Base-by-base conservation (phyloP, 2,113 vertebrate genomes). In the Apus apus region DNA sequence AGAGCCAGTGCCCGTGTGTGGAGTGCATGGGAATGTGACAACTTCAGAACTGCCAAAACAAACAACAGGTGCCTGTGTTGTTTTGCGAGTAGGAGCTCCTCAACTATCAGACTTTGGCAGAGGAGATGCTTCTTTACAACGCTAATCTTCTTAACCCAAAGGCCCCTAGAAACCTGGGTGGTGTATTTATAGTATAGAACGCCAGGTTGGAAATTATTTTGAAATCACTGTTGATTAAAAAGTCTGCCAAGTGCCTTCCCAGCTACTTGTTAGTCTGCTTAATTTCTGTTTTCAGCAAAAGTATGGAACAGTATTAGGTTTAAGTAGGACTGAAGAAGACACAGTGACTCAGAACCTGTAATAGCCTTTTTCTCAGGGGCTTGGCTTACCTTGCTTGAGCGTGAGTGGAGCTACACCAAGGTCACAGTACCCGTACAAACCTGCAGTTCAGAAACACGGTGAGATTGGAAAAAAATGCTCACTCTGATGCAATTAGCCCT, bases 51-150 rank as follows among this genome's bases (percentile, higher is more conserved):
- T 94, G 94, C 93, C 95, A 96, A 97, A 96, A 96, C 87, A 97
- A 97, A 96, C 87, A 93, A 96, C 97, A 97, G 96, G 97, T 97
- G 95, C 77, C 90, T 61, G 62, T 68, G 88, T 93, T 97, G 78
- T 95, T 97, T 92, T 96, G 89, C 95, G 94, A 97, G 93, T 81
- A 57, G 87, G 61, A 89, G 93, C 89, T 93, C 76, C 93, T 97
- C 91, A 92, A 78, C 89, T 96, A 77, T 92, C 92, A 94, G 75
- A 56, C 74, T 87, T 94, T 95, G 97, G 97, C 95, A 96, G 72
- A 87, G 85, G 40, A 89, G 57, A 45, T 30, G 57, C 43, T 89
- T 90, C 76, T 74, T 93, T 79, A 85, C 94, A 92, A 56, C 51
- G 67, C 62, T 48, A 71, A 84, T 90, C 79, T 57, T 72, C 88